Evolutionary conservation across 2,113 vertebrate genomes (phyloP), one percentile per base, ranked within the genome.

Genomic region (Tapirus terrestris): DNA sequence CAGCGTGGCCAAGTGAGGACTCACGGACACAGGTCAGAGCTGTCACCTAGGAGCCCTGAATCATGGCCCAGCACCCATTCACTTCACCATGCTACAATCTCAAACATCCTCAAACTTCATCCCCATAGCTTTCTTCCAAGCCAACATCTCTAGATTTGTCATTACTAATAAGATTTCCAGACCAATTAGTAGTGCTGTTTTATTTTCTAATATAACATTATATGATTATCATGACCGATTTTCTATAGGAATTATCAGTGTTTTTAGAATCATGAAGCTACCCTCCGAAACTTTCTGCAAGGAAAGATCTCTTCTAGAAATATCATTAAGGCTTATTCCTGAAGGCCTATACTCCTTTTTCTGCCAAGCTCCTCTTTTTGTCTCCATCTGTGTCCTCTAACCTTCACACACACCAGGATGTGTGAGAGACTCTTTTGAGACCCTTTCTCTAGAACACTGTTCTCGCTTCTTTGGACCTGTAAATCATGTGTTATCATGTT

Each of bases 281-380:
- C 11, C 48, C 9, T 80, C 56, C 89, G 87, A 95, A 81, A 65
- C 12, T 6, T 92, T 89, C 70, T 72, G 33, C 33, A 53, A 88
- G n/a, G 27, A 67, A 18, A 94, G 4, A 36, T 68, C 21, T 56
- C 68, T 60, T 60, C 25, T 48, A 48, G 56, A 70, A 83, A 67
- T 80, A 88, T 23, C 0, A 5, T 86, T 45, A 31, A 75, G 45
- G 7, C 17, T 72, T 17, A 43, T 60, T 53, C 10, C 27, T 48
- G 27, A 33, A 79, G 20, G 7, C 2, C 8, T 23, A 5, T 5
- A 2, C 7, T 76, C 31, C 31, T 84, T 33, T 27, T 33, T 21
- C 39, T 29, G 16, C 16, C 68, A 63, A 53, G 14, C 8, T 80
- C 25, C 45, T 80, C 31, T 43, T 58, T 75, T 27, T 25, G 36